Percentiles rank a stretch among this genome's conserved stretches.
These are phyloP conservation scores for Julus scandinavius DNA, from an alignment of 2,888 invertebrate genomes.

Conservation along the genomic window DNA sequence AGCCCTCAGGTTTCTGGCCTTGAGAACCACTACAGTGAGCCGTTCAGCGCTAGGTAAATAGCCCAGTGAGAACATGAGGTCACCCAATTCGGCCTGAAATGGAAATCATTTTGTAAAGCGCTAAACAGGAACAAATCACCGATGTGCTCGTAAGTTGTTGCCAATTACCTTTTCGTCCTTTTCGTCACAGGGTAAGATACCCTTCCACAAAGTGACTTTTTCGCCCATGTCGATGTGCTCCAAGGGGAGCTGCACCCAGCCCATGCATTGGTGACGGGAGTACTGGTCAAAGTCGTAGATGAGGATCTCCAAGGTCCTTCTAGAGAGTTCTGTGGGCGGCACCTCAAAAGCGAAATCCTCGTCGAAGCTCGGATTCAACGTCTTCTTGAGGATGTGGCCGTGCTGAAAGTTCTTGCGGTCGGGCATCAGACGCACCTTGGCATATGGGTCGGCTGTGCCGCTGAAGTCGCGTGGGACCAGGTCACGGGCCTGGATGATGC, in stretches of 20 bases:
- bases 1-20: conserved; percentile 69
- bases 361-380: conserved; percentile 75
- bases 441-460: conserved; percentile 71
- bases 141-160: neutral
- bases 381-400: conserved; percentile 74
- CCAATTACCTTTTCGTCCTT: conserved; percentile 58
- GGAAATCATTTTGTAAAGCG: neutral
- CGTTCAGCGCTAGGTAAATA: conserved; percentile 72
- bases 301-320: conserved; percentile 72
- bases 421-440: conserved; percentile 71
- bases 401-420: conserved; percentile 74
- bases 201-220: conserved; percentile 72
- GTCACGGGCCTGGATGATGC: conserved; percentile 74
- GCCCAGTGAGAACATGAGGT: conserved; percentile 71
- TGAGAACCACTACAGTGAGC: conserved; percentile 72
- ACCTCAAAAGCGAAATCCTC: conserved; percentile 78
- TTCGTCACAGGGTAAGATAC: conserved; percentile 64
- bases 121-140: neutral
- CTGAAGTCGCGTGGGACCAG: conserved; percentile 63
- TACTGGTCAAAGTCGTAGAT: conserved; percentile 76
- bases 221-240: conserved; percentile 71
- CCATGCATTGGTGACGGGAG: conserved; percentile 73
- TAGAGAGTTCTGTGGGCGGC: conserved; percentile 68
- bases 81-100: conserved; percentile 69
- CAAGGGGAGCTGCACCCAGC: conserved; percentile 72